phyloP scores from a whole-genome alignment of 2,888 invertebrate genomes.

The Conistra vaccinii region DNA sequence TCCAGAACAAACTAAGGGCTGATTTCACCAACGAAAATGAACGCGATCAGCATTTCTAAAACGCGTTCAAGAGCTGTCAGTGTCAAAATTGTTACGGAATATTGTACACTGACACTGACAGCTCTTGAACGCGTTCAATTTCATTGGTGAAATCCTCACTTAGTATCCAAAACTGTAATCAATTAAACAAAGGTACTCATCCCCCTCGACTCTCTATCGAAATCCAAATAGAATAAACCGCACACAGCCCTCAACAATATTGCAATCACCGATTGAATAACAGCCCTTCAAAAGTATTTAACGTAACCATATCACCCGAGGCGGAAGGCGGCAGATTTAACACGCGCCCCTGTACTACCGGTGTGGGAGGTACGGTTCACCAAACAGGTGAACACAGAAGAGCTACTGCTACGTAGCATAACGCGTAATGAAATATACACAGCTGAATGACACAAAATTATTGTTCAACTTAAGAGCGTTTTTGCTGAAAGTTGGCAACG shows the following conservation, averaged over 20 bases:
- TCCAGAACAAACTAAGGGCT: background rate
- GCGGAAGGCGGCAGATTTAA: slow-evolving; percentile 54
- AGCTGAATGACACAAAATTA: background rate
- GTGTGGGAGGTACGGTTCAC: background rate
- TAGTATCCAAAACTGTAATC: background rate
- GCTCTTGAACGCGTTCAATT: no score
- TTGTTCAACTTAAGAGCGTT: background rate
- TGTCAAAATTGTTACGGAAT: no score
- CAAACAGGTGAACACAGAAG: slow-evolving; percentile 28
- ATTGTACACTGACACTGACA: no score
- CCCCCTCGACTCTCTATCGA: background rate
- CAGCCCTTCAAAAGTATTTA: slow-evolving; percentile 49
- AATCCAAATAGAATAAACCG: slow-evolving; percentile 35
- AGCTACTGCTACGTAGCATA: background rate
- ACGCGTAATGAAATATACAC: background rate
- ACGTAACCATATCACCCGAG: slow-evolving; percentile 48
- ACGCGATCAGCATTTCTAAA: no score
- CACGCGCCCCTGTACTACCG: slow-evolving; percentile 41
- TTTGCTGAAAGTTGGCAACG: no score
- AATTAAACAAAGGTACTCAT: background rate
- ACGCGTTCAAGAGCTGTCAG: no score
- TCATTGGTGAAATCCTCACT: no score
- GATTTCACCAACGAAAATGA: no score
- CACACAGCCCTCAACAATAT: slow-evolving; percentile 37
- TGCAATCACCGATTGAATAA: slow-evolving; percentile 54